These are phyloP conservation scores for Stictonetta naevosa DNA, from an alignment of 2,113 vertebrate genomes.

Conservation along the genomic window DNA sequence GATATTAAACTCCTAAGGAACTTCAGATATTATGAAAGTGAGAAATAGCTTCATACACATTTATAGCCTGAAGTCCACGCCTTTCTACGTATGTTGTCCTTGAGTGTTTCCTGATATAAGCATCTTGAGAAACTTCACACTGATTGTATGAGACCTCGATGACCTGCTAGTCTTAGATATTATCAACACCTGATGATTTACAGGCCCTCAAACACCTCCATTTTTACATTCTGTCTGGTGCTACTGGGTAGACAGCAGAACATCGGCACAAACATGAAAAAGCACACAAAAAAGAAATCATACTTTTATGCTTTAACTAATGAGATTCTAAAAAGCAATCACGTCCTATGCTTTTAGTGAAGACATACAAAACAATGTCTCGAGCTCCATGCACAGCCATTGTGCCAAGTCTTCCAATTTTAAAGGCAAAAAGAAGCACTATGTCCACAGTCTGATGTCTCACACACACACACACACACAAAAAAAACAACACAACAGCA, in stretches of 20 bases:
- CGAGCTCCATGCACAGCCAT: not conserved
- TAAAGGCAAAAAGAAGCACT: not conserved
- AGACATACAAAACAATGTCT: not conserved
- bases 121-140: not conserved
- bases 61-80: not conserved
- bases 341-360: not conserved
- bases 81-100: not conserved
- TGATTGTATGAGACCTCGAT: not conserved
- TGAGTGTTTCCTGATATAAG: not conserved
- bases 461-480: too few species aligned
- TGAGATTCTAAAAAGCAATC: not conserved
- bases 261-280: not conserved
- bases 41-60: not conserved
- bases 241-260: not conserved
- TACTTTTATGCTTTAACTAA: not conserved
- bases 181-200: not conserved
- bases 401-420: not conserved
- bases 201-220: not conserved
- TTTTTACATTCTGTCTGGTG: not conserved
- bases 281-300: rapidly evolving
- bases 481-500: not conserved
- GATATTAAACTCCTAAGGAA: not conserved
- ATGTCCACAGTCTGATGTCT: not conserved
- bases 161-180: not conserved
- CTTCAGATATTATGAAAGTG: not conserved